These are phyloP conservation scores for Pomatostomus ruficeps DNA, from an alignment of 2,113 vertebrate genomes.

Conservation along the genomic window DNA sequence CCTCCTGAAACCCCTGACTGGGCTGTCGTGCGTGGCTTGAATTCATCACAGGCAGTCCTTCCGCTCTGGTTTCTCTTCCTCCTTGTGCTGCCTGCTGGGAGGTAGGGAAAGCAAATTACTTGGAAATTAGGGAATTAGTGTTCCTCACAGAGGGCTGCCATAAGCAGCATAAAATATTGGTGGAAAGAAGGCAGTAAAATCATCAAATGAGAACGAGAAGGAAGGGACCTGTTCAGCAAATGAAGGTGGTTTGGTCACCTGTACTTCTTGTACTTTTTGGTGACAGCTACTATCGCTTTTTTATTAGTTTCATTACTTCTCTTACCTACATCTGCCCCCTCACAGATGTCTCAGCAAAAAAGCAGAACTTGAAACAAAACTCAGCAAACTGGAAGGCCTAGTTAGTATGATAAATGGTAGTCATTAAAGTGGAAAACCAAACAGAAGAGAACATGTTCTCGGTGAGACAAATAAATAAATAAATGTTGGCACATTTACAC, in stretches of 20 bases:
- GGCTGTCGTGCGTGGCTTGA: fast-evolving
- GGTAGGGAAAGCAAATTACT: neutral
- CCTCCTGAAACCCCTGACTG: neutral
- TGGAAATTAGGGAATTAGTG: neutral
- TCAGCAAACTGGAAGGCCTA: neutral
- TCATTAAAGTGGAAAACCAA: constrained; percentile 37
- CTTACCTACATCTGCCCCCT: neutral
- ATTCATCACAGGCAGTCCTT: neutral
- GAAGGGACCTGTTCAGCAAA: neutral
- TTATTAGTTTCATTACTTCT: neutral
- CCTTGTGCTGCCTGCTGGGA: neutral
- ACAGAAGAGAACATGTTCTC: constrained; percentile 19
- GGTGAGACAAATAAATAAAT: constrained; percentile 43
- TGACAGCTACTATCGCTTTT: neutral
- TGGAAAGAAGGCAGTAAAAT: neutral
- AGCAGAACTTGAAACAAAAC: neutral
- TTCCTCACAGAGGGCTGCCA: neutral
- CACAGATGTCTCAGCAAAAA: neutral
- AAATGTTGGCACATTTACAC: constrained; percentile 13
- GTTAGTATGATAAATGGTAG: constrained; percentile 50
- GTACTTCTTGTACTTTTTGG: neutral
- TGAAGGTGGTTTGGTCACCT: neutral
- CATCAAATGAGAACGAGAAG: neutral
- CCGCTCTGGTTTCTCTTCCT: fast-evolving
- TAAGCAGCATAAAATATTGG: neutral